Evolutionary conservation across 2,797 vertebrate genomes (phyloP).

Genomic region (Kryptopterus vitreolus): DNA sequence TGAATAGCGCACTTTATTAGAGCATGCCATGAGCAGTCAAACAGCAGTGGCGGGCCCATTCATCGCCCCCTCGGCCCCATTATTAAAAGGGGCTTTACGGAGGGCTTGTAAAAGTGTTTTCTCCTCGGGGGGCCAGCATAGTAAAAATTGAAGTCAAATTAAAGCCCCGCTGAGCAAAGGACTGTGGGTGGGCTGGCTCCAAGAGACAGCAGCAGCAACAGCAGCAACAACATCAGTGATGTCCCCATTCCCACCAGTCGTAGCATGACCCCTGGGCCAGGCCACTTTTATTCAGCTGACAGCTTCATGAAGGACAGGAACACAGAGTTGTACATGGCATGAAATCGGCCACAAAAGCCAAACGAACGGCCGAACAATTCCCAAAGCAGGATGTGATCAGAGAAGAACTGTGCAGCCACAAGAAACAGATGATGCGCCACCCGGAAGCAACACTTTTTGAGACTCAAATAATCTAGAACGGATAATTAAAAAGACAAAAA

Average conservation of each 20-base stretch:
- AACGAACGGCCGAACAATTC: constrained; percentile 81
- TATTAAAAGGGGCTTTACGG: constrained; percentile 66
- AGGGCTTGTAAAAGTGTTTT: constrained; percentile 70
- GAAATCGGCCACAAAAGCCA: constrained; percentile 91
- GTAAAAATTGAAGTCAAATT: constrained; percentile 70
- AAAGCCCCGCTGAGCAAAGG: constrained; percentile 63
- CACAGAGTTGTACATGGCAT: constrained; percentile 84
- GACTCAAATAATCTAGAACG: constrained; percentile 79
- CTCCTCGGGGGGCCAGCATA: constrained; percentile 63
- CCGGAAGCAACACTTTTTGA: constrained; percentile 78
- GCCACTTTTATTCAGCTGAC: constrained; percentile 84
- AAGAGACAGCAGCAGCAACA: constrained; percentile 41
- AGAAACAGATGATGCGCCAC: constrained; percentile 81
- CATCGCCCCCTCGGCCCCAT: constrained; percentile 62
- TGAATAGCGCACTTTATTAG: constrained; percentile 76
- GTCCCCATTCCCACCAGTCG: constrained; percentile 86
- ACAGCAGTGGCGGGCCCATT: constrained; percentile 65
- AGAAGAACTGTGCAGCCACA: constrained; percentile 82
- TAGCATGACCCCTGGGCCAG: constrained; percentile 80
- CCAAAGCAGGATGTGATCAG: constrained; percentile 85
- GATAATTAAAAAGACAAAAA: constrained; percentile 39
- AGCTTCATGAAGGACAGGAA: constrained; percentile 91
- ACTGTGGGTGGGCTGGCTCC: constrained; percentile 86
- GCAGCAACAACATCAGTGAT: constrained; percentile 66
- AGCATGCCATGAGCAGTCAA: constrained; percentile 68